Base-by-base conservation (phyloP, 2,113 vertebrate genomes). In the Tricholaema leucomelas region DNA sequence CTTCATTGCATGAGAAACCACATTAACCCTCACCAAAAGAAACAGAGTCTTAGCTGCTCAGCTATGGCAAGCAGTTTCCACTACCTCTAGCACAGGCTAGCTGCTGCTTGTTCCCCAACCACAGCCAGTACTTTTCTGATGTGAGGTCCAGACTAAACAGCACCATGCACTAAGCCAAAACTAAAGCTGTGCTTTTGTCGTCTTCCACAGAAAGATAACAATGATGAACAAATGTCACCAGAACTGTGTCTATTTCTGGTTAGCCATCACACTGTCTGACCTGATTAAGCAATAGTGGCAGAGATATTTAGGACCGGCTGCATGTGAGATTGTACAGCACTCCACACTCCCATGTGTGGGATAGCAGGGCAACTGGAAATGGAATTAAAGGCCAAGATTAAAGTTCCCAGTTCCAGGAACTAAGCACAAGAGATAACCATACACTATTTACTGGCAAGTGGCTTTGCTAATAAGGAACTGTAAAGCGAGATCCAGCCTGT, bases 331-430 rank as follows among this genome's bases (percentile, higher is more conserved):
- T 28, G 58, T 38, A 91, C 90, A 84, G 59, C 75, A 92, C 66
- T 28, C 69, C 46, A 38, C 9, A 77, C 24, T 38, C 64, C 50
- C 59, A 61, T 0, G 0, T 69, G 54, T 30, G 67, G 40, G 38
- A 71, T 66, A 60, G 60, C 63, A 81, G 55, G 55, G 18, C 72
- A 48, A 63, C 31, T 44, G 33, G 63, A 90, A 78, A 58, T 9
- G 63, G 80, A 90, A 90, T 88, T 67, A 90, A 87, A 75, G 1
- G 7, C 33, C 1, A 17, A 78, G 73, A 83, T 31, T 84, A 56
- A 88, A 88, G 81, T 54, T 78, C 89, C 85, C 58, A 66, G 74
- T 31, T 87, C 55, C 67, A 79, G 56, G 67, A 94, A 85, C 31
- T 25, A 74, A 7, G 14, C 2, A 55, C 7, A 70, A 24, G 42